Conservation (phyloP, 2,797 vertebrate genomes). For the Gymnodraco acuticeps region DNA sequence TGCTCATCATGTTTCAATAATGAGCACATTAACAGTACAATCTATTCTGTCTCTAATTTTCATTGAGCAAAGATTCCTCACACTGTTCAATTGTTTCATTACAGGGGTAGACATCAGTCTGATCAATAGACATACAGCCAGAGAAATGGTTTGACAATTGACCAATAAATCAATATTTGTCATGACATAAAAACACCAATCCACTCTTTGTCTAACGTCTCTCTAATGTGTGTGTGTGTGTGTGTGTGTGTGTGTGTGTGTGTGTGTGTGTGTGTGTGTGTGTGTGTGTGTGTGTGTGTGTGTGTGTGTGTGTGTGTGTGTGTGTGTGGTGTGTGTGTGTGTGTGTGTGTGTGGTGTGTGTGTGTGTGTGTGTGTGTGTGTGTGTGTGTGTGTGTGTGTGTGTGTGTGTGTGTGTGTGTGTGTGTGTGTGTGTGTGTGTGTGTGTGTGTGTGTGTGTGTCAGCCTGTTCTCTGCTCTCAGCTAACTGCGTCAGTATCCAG, state of each 20-base stretch:
- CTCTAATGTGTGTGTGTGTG: background rate
- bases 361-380: too few relatives aligned
- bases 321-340: too few relatives aligned
- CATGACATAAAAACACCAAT: background rate
- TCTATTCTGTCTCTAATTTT: constrained; percentile 16
- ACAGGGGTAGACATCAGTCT: background rate
- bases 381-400: too few relatives aligned
- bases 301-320: too few relatives aligned
- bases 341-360: too few relatives aligned
- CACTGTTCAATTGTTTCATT: background rate
- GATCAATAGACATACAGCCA: background rate
- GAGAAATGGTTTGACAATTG: constrained; percentile 11
- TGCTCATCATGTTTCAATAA: constrained; percentile 58
- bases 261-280: too few relatives aligned
- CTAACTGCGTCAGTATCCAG: constrained; percentile 56
- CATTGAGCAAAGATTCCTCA: constrained; percentile 8
- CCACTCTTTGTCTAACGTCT: background rate
- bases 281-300: too few relatives aligned
- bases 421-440: too few relatives aligned
- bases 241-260: too few relatives aligned
- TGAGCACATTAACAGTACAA: constrained; percentile 39
- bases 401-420: too few relatives aligned
- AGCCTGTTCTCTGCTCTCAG: constrained; percentile 6
- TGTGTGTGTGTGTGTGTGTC: too few relatives aligned
- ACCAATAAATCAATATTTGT: constrained; percentile 28